Evolutionary conservation across 2,797 vertebrate species (phyloP), one percentile per base, ranked within the genome.

Genomic region (Chelonia mydas): DNA sequence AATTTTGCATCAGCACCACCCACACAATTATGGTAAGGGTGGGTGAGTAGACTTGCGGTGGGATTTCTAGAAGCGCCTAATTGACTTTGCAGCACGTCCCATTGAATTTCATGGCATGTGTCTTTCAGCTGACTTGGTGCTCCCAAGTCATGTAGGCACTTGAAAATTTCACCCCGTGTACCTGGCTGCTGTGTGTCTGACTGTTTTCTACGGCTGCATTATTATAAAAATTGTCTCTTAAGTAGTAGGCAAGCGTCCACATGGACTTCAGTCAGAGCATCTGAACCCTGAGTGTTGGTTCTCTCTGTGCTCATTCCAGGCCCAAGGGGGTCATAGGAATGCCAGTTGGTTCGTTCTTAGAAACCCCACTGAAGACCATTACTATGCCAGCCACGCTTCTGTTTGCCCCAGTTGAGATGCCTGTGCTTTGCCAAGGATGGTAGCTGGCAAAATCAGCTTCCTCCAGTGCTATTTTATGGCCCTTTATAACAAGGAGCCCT

Each of bases 381-480:
- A 72, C n/a, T 37, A 23, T 72, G 23, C 68, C 37, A 41, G 19
- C 57, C 53, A 89, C 0, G 0, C 89, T 92, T 97, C 94, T 96
- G 95, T 97, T 94, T 90, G 80, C 86, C 92, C 96, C 96, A 97
- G n/a, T 96, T 90, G 68, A 72, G 19, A 84, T 55, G 81, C 91
- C 96, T 97, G 93, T 97, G 95, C 88, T 92, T 65, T 94, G 95
- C 83, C 74, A 88, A 93, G 95, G 84, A 61, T 47, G 6, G 0
- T 80, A 87, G 83, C 83, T 92, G 25, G 95, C 95, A 93, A 54
- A 23, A 61, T 0, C 91, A 95, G 95, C 95, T 96, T 93, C 95
- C 92, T 95, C 54, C 27, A 90, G 90, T 92, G 84, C 88, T 92
- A 78, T 61, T 94, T 97, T 96, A 90, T 96, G 97, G 92, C 95